Evolutionary conservation across 2,797 vertebrate genomes (phyloP).

Genomic region (Gallinago stenura): DNA sequence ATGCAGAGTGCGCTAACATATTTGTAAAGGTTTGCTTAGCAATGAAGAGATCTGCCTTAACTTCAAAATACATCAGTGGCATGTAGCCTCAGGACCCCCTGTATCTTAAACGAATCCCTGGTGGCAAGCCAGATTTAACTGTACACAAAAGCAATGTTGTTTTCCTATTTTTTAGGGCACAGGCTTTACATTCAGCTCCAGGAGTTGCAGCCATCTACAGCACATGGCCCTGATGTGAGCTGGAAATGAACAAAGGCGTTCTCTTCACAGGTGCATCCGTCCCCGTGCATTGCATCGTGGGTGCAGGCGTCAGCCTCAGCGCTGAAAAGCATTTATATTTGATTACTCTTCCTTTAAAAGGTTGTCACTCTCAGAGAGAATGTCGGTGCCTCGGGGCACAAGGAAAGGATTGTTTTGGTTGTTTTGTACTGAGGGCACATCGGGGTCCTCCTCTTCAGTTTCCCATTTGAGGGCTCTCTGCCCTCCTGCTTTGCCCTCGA

Average conservation of each 20-base stretch:
- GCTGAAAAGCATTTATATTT: not conserved
- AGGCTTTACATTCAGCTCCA: not conserved
- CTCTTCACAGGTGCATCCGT: not conserved
- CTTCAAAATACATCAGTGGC: slow-evolving; percentile 36
- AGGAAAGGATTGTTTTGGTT: not conserved
- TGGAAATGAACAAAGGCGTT: not conserved
- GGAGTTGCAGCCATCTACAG: not conserved
- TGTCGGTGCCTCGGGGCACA: not conserved
- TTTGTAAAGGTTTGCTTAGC: not conserved
- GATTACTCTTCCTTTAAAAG: slow-evolving; percentile 25
- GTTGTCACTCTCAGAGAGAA: not conserved
- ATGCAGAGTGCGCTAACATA: not conserved
- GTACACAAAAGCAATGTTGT: not conserved
- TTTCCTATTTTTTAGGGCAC: not conserved
- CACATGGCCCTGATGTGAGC: not conserved
- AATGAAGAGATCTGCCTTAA: not conserved
- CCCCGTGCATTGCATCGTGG: rapidly evolving
- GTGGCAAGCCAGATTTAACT: slow-evolving; percentile 18
- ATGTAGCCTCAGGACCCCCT: slow-evolving; percentile 27
- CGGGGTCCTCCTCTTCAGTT: not conserved
- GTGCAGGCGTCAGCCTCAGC: not conserved
- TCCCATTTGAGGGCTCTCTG: not conserved
- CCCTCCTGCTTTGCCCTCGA: rapidly evolving
- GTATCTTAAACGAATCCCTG: slow-evolving; percentile 10
- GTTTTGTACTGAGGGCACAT: not conserved